Base-by-base conservation (phyloP, 2,888 invertebrate genomes). In the Eilema depressum region DNA sequence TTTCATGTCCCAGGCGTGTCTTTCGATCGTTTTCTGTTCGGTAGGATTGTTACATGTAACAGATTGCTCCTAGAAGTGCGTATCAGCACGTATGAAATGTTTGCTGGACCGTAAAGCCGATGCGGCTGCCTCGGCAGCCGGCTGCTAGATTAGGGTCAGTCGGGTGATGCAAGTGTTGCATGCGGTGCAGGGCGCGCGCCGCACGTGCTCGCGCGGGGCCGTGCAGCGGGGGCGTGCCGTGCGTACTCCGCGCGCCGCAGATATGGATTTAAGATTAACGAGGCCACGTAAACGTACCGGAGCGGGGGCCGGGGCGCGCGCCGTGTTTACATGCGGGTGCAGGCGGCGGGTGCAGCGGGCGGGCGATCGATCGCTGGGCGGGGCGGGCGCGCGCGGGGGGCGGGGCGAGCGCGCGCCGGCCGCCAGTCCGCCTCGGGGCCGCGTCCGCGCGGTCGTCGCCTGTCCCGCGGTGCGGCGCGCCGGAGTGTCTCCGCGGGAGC, bases 261-360 rank as follows among this genome's bases (percentile, higher is more conserved):
- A 91, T 93, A 93, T 93, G 92, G 93, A 93, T 93, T 92, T 91
- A 90, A 92, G 92, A 92, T 92, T 91, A 91, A 91, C 90, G 89
- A 89, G 91, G 91, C 83, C 96, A 96, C 96, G 84, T 81, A 83
- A 74, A 80, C 83, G 75, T 71, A 75, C 74, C 77, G 79, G 79
- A 75, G 83, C 76, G 95, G 95, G 90, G 94, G 82, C 74, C 97
- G 97, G 97, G 96, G 96, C 97, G 94, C 97, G 82, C 83, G 86
- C 85, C 95, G 95, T 90, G 95, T 94, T 91, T 92, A 92, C 92
- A 88, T 84, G 91, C 91, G 91, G 92, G 79, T 80, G 83, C 84
- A 86, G 91, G 89, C 89, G 91, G 83, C 97, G 97, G 97, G 96
- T 96, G 96, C 86, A 96, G 96, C 80, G 95, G 96, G 82, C 91